Evolutionary conservation across 2,888 invertebrate species (phyloP).

Genomic region (Sialis lutaria): DNA sequence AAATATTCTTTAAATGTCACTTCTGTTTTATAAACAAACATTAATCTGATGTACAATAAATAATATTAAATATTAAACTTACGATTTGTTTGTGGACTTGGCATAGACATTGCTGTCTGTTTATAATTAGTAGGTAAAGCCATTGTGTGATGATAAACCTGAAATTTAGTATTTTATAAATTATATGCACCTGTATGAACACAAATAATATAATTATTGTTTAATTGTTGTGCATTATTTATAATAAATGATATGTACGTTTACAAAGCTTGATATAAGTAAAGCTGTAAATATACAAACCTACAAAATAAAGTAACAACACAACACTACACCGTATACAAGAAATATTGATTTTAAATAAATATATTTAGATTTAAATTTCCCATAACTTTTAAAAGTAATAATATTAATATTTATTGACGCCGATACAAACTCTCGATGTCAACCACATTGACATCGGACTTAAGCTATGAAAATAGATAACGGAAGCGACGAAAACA

Average conservation of each 20-base stretch:
- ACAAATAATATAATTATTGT: not conserved
- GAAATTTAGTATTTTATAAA: not conserved
- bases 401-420: too few species aligned
- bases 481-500: too few species aligned
- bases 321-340: too few species aligned
- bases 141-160: conserved; percentile 30
- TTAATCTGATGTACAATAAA: not conserved
- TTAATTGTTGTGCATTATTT: not conserved
- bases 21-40: too few species aligned
- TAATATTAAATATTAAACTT: conserved; percentile 27
- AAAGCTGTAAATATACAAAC: not conserved
- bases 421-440: too few species aligned
- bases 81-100: conserved; percentile 55
- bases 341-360: too few species aligned
- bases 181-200: not conserved
- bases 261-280: not conserved
- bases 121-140: conserved; percentile 71
- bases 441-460: too few species aligned
- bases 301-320: too few species aligned
- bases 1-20: not conserved
- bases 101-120: conserved; percentile 62
- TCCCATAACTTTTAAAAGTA: too few species aligned
- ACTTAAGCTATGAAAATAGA: too few species aligned
- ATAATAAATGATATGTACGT: not conserved
- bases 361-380: too few species aligned